Evolutionary conservation across 1,140 invertebrate species (phyloP), one percentile per base, ranked within the genome.

Genomic region (Charaxes varanes): DNA sequence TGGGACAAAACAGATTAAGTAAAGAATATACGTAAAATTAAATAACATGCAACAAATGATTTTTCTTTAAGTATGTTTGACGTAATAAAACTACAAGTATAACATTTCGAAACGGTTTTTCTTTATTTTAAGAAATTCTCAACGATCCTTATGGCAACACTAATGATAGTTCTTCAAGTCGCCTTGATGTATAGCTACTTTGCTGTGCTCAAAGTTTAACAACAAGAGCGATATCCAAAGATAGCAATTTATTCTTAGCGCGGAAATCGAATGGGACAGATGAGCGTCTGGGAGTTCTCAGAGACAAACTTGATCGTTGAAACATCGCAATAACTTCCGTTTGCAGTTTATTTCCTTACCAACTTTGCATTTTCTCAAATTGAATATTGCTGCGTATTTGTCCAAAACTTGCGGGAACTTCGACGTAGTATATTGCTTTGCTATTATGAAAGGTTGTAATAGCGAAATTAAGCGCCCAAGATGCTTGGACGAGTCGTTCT

Each of bases 241-340:
- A 45, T 51, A 45, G 44, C 36, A 37, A 48, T 48, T 61, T 63
- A 58, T 59, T 60, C 48, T 49, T 55, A 60, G 51, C 42, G 49
- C 37, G 45, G 41, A 43, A 55, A 57, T 52, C 51, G 51, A 48
- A 47, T 44, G 47, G 48, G 53, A 52, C 56, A 59, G 56, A 62
- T 56, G 54, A 57, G 54, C 50, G 53, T 48, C 53, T 50, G 53
- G 46, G 54, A 59, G 52, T 52, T 55, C 65, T 61, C 53, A 36
- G 48, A 45, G 44, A 49, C 62, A 58, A 66, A 66, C 60, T 69
- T 56, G 50, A 57, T 53, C 64, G 54, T 59, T 60, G 62, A 62
- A 65, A 65, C 63, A 61, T 68, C 56, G 57, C 52, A 66, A 68
- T 71, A 68, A 63, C 64, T 68, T 56, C 41, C 54, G 48, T 60